Evolutionary conservation across 2,113 vertebrate species (phyloP).

Genomic region (Pseudopipra pipra): DNA sequence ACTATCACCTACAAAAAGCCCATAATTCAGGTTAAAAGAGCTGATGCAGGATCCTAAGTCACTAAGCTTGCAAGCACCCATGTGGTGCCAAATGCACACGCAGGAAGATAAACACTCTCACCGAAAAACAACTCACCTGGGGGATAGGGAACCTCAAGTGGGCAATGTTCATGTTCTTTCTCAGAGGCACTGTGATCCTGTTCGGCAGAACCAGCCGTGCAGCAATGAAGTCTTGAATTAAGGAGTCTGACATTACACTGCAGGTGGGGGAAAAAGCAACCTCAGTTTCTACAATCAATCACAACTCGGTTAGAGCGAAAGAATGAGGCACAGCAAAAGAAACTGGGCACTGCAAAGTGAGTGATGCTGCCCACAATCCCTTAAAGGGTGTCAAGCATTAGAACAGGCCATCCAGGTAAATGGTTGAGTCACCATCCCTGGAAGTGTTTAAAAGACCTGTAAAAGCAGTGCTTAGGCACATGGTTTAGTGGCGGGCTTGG

Average conservation of each 20-base stretch:
- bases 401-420: not conserved
- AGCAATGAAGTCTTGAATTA: conserved; percentile 89
- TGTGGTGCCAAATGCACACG: rapidly evolving
- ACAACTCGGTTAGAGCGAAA: not conserved
- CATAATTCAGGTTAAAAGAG: not conserved
- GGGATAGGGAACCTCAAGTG: conserved; percentile 90
- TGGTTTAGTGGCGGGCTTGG: not conserved
- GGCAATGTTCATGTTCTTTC: conserved; percentile 88
- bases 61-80: not conserved
- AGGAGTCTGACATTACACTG: conserved; percentile 85
- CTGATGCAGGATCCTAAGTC: not conserved
- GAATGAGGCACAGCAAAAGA: not conserved
- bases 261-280: not conserved
- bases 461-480: not conserved
- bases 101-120: not conserved
- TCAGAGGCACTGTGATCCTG: conserved; percentile 90
- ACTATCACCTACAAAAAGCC: not conserved
- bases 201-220: conserved; percentile 92
- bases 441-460: not conserved
- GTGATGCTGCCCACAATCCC: not conserved
- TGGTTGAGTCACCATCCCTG: not conserved
- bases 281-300: not conserved
- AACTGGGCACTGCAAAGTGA: not conserved
- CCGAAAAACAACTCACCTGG: conserved; percentile 78
- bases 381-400: not conserved